Conservation (phyloP, 1,140 invertebrate genomes). For the Macrobrachium rosenbergii region DNA sequence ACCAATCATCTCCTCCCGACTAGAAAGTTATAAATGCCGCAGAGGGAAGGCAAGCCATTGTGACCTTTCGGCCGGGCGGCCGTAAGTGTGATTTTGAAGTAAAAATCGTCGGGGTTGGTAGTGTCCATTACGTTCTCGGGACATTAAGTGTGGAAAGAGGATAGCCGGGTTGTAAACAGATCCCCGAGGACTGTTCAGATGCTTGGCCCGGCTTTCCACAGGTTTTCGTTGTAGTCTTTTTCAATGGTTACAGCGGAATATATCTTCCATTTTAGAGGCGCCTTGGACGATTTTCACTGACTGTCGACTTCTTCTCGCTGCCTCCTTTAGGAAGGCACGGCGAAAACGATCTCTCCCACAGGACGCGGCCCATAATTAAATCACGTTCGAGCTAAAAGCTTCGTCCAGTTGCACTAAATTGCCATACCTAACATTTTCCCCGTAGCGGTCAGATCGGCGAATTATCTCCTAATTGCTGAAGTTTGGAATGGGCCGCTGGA, state of each 20-base stretch:
- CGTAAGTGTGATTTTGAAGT: conserved; percentile 2
- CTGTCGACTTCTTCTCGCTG: conserved; percentile 1
- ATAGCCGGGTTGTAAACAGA: conserved; percentile 54
- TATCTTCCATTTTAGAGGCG: conserved; percentile 31
- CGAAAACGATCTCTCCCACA: too few species aligned
- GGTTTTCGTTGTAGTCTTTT: conserved; percentile 51
- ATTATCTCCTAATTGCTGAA: conserved; percentile 58
- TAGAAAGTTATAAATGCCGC: conserved; percentile 22
- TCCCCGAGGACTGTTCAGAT: conserved; percentile 52
- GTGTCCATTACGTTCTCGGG: conserved; percentile 52
- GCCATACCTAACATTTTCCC: too few species aligned
- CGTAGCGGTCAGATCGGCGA: conserved; percentile 28
- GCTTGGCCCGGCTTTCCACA: conserved; percentile 53
- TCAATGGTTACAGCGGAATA: conserved; percentile 39
- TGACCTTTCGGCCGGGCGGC: neutral
- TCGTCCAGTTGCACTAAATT: neutral
- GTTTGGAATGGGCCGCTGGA: conserved; percentile 40
- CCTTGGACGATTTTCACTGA: conserved; percentile 25
- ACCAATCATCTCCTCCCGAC: conserved; percentile 56
- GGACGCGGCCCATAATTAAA: too few species aligned
- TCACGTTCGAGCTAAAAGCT: neutral
- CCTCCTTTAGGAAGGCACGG: neutral
- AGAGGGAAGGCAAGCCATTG: neutral
- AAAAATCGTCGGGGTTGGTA: neutral
- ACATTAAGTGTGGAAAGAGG: conserved; percentile 58